Evolutionary conservation across 2,888 invertebrate genomes (phyloP), one percentile per base, ranked within the genome.

Genomic region (Hofmannophila pseudospretella): DNA sequence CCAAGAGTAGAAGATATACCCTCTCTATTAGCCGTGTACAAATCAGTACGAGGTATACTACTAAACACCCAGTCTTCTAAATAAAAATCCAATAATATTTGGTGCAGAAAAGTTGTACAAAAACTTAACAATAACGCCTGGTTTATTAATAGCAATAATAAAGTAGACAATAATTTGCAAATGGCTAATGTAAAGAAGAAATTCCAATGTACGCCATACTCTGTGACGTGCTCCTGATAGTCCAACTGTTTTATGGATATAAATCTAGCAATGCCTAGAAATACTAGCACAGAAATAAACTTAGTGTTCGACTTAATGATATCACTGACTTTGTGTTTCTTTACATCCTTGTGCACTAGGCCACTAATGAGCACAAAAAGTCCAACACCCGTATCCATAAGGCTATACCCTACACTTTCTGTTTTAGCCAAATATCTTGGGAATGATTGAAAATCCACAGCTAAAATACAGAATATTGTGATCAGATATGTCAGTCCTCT

Each of bases 121-220:
- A 91, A 52, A 33, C 92, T 90, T 20, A 89, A 70, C 4, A 89
- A 41, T 32, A 91, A 77, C 12, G 91, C 69, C 31, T 86, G 71
- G 22, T 84, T 72, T 1, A 91, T 68, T 7, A 89, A 67, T 32
- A 77, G 87, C 30, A 93, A 74, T 27, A 94, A 56, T 5, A 91
- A 46, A 0, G 91, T 90, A 25, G 93, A 92, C 11, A 94, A 60
- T 1, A 96, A 67, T 77, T 95, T 96, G 10, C 96, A 92, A 26
- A 92, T 77, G 2, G 95, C 96, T 38, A 99, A 79, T 0, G 98
- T 98, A 49, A 97, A 92, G 74, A 99, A 99, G 70, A 99, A 99
- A 77, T 99, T 99, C 96, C 98, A 97, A 72, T 99, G 98, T 0
- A 93, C 89, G 0, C 99, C 99, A 86, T 99, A 99, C 71, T 99